Percentiles rank a stretch among this genome's conserved stretches.
These are phyloP conservation scores for Myodes glareolus DNA, from an alignment of 2,113 vertebrate species.

Conservation along the genomic window DNA sequence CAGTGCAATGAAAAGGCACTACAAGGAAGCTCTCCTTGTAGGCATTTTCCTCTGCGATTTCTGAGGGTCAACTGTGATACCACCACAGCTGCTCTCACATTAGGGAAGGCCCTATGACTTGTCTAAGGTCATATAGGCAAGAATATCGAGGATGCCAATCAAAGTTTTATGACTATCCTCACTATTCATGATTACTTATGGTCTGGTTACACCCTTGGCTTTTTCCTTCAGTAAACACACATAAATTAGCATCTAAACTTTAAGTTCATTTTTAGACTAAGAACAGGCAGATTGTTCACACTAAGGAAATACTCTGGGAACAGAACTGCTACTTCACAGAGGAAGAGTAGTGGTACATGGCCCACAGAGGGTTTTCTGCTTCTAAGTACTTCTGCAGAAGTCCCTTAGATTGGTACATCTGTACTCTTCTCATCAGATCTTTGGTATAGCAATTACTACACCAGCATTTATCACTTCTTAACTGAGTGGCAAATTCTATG, in stretches of 20 bases:
- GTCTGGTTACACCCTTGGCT: not conserved
- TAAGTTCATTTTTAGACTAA: not conserved
- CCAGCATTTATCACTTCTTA: not conserved
- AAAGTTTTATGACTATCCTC: accelerated
- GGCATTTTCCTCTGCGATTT: not conserved
- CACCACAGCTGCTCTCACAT: not conserved
- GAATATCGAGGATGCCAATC: too few relatives aligned
- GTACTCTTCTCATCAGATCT: not conserved
- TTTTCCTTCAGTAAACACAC: not conserved
- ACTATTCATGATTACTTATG: not conserved
- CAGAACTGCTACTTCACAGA: not conserved
- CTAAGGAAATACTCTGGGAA: not conserved
- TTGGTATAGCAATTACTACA: not conserved
- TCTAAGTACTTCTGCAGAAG: not conserved
- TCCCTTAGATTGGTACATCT: not conserved
- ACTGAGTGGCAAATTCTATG: not conserved
- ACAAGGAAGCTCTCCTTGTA: not conserved
- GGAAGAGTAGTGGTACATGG: not conserved
- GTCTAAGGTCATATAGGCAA: not conserved
- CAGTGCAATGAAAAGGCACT: not conserved
- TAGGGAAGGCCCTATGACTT: not conserved
- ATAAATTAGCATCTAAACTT: not conserved
- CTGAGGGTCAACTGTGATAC: accelerated
- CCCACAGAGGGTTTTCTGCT: too few relatives aligned
- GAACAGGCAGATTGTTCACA: not conserved